A percentile compares a stretch with the other conserved stretches of the same genome.
These are phyloP conservation scores for Tethea ocularis DNA, from an alignment of 2,888 invertebrate species.

Conservation along the genomic window DNA sequence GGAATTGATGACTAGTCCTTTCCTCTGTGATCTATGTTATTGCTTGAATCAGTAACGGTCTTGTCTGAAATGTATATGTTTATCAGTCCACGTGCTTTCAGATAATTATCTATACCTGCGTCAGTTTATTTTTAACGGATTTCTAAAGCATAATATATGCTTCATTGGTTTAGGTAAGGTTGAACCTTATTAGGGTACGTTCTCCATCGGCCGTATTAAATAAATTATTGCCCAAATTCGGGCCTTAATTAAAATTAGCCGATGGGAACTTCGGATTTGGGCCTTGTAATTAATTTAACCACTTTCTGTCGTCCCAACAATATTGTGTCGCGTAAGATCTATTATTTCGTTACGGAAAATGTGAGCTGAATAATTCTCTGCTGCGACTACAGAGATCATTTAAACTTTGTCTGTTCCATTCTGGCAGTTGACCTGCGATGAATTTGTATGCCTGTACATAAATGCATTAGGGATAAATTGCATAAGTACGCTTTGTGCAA, in stretches of 20 bases:
- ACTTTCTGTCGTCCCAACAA: not conserved
- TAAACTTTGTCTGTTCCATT: not conserved
- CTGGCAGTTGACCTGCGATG: too few species aligned
- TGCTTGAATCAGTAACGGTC: too few species aligned
- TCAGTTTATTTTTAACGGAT: not conserved
- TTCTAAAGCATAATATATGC: not conserved
- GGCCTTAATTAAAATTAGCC: slow-evolving; percentile 5
- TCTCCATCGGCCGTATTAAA: slow-evolving; percentile 13
- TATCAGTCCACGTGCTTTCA: not conserved
- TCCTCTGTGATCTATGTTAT: too few species aligned
- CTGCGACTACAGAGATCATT: not conserved
- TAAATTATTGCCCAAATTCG: not conserved
- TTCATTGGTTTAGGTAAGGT: not conserved
- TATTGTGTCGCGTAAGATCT: not conserved
- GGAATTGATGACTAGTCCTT: too few species aligned
- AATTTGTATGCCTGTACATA: too few species aligned
- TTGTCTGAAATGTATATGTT: not conserved
- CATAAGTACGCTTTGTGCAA: not conserved
- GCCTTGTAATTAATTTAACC: slow-evolving; percentile 5
- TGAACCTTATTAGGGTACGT: slow-evolving; percentile 13
- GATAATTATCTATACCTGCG: not conserved
- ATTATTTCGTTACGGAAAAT: not conserved
- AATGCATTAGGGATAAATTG: not conserved
- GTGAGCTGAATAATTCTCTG: not conserved
- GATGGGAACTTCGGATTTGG: not conserved